Percentiles rank a stretch among this genome's conserved stretches.
phyloP scores from a whole-genome alignment of 2,888 invertebrate genomes.

The Andrena haemorrhoa region DNA sequence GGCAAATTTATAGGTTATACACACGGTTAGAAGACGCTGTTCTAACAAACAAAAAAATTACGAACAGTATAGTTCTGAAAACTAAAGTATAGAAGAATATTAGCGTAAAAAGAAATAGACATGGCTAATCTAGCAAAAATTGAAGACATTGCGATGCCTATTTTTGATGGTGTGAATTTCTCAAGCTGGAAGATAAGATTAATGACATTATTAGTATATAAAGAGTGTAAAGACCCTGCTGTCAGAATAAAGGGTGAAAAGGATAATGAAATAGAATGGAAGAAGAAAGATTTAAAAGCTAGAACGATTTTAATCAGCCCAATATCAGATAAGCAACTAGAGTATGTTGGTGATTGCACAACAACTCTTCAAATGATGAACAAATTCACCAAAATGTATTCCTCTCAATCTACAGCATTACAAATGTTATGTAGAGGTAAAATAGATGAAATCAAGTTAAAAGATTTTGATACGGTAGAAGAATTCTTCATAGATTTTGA shows the following conservation, averaged over 20 bases:
- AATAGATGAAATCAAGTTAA: constrained; percentile 54
- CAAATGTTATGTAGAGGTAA: constrained; percentile 53
- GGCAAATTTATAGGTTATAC: too few relatives aligned
- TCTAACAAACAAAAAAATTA: not conserved
- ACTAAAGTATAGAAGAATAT: not conserved
- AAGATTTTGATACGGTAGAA: constrained; percentile 52
- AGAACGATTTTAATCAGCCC: not conserved
- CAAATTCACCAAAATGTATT: constrained; percentile 64
- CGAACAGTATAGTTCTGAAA: not conserved
- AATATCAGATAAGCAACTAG: constrained; percentile 45
- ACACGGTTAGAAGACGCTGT: too few relatives aligned
- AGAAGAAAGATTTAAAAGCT: not conserved
- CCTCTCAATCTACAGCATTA: constrained; percentile 60
- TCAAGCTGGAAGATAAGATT: not conserved
- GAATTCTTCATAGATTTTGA: constrained; percentile 69
- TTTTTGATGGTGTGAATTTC: not conserved
- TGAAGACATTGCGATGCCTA: not conserved
- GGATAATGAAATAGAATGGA: not conserved
- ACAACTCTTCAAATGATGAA: constrained; percentile 54
- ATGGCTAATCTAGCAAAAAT: not conserved
- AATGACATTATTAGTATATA: not conserved
- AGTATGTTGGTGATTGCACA: constrained; percentile 45
- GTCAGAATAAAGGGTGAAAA: not conserved
- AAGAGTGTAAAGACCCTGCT: not conserved
- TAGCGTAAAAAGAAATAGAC: not conserved